Evolutionary conservation across 2,797 vertebrate genomes (phyloP), one percentile per base, ranked within the genome.

Genomic region (Lepilemur ruficaudatus): DNA sequence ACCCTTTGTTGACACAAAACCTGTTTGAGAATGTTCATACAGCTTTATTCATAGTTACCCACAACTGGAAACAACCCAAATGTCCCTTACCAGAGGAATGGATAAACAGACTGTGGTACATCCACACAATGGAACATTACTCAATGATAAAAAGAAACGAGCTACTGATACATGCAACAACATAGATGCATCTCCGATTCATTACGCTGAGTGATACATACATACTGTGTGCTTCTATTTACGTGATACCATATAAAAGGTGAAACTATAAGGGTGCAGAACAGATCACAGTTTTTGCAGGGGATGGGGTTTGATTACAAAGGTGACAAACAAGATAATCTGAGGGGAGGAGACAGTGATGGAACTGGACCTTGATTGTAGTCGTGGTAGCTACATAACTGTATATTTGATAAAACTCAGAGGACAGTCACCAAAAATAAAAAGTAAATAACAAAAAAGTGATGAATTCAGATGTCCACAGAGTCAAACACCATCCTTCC

Each of bases 31-130:
- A 78, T 94, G 35, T 84, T 78, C 65, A 23, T 59, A 86, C 32
- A 95, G 43, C 38, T 89, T 93, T 91, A 75, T 83, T 90, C 59
- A 92, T 80, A 83, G 83, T 81, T 94, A 81, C 15, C 38, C 70
- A 83, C 43, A 93, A 79, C 5, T 75, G 18, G 82, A 65, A 94
- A 88, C 43, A 81, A 76, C 46, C 55, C 46, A 69, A 91, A 95
- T 85, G 43, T 52, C 38, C 79, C 35, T 22, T 23, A 79, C 14
- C 30, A 89, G 20, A 25, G 25, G 20, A 95, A 84, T 73, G 30
- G 57, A 81, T 95, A 89, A 76, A 63, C 38, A 80, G 18, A 86
- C 41, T 76, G 3, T 23, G 57, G 72, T 43, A 63, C 9, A 90
- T 38, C 15, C 48, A 50, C 59, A 48, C 41, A 80, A 30, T 90